phyloP scores from a whole-genome alignment of 2,888 invertebrate species.

The Liposcelis brunnea region DNA sequence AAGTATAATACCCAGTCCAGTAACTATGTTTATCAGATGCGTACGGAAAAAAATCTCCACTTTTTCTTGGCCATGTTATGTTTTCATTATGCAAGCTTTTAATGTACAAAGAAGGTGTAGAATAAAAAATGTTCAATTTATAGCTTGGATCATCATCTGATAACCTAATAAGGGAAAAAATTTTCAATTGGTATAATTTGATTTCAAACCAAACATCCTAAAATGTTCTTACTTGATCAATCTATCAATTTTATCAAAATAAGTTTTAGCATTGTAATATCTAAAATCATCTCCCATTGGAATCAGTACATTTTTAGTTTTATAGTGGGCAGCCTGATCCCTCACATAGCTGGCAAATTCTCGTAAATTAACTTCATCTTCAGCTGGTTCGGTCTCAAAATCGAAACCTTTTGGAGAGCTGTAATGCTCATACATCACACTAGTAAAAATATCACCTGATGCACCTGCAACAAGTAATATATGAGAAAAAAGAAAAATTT shows the following conservation, averaged over 20 bases:
- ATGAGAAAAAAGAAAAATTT: too few relatives aligned
- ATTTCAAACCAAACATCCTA: conserved; percentile 16
- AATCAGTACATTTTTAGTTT: conserved; percentile 39
- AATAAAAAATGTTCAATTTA: conserved; percentile 43
- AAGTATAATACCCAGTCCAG: conserved; percentile 56
- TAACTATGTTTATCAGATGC: conserved; percentile 44
- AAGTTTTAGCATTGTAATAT: conserved; percentile 37
- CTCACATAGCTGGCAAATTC: conserved; percentile 21
- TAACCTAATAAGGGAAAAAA: too few relatives aligned
- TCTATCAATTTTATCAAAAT: conserved; percentile 43
- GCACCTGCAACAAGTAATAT: conserved; percentile 23
- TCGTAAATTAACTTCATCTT: conserved; percentile 19
- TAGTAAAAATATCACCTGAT: conserved; percentile 32
- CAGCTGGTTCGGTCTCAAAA: conserved; percentile 40
- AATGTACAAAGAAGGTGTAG: conserved; percentile 41
- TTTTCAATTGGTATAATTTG: too few relatives aligned
- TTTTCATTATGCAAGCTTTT: conserved; percentile 33
- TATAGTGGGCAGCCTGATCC: conserved; percentile 25
- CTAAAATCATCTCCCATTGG: conserved; percentile 51
- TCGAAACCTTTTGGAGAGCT: conserved; percentile 38
- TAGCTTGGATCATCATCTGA: conserved; percentile 22
- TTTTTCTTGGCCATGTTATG: conserved; percentile 27
- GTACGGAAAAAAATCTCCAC: conserved; percentile 49
- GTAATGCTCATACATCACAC: conserved; percentile 32
- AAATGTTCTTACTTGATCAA: conserved; percentile 19